Conservation (phyloP, 2,113 vertebrate species). For the Pteropus alecto region DNA sequence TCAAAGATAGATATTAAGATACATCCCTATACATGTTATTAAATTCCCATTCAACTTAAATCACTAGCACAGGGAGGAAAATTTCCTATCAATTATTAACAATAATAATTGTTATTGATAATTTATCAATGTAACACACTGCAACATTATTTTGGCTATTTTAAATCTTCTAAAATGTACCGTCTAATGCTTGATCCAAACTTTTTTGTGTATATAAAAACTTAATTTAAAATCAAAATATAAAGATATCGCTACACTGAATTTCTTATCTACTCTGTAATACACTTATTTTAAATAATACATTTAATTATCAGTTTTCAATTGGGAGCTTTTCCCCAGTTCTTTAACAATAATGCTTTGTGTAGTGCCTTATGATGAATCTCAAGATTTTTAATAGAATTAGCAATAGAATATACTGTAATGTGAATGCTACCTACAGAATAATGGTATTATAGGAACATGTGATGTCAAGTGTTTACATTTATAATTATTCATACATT, state of each 20-base stretch:
- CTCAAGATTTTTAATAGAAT: conserved; percentile 72
- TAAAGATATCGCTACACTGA: conserved; percentile 69
- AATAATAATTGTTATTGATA: conserved; percentile 78
- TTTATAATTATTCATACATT: conserved; percentile 74
- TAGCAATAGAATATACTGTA: conserved; percentile 73
- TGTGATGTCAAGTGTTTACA: conserved; percentile 69
- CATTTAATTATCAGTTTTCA: conserved; percentile 62
- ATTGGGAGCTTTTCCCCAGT: conserved; percentile 57
- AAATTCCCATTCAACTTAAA: conserved; percentile 80
- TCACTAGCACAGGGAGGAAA: conserved; percentile 79
- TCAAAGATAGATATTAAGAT: conserved; percentile 76
- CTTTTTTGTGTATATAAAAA: conserved; percentile 73
- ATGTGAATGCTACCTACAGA: conserved; percentile 74
- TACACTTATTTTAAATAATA: conserved; percentile 64
- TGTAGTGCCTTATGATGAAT: conserved; percentile 57
- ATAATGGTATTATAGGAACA: conserved; percentile 76
- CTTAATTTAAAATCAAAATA: conserved; percentile 74
- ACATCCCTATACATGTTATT: conserved; percentile 78
- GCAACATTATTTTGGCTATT: conserved; percentile 74
- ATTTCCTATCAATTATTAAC: conserved; percentile 78
- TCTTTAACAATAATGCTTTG: conserved; percentile 57
- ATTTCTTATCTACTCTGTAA: conserved; percentile 77
- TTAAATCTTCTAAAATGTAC: conserved; percentile 72
- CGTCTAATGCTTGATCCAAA: conserved; percentile 74
- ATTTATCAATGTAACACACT: conserved; percentile 80